Conservation (phyloP, 2,888 invertebrate genomes). For the Zaprionus obscuricornis region DNA sequence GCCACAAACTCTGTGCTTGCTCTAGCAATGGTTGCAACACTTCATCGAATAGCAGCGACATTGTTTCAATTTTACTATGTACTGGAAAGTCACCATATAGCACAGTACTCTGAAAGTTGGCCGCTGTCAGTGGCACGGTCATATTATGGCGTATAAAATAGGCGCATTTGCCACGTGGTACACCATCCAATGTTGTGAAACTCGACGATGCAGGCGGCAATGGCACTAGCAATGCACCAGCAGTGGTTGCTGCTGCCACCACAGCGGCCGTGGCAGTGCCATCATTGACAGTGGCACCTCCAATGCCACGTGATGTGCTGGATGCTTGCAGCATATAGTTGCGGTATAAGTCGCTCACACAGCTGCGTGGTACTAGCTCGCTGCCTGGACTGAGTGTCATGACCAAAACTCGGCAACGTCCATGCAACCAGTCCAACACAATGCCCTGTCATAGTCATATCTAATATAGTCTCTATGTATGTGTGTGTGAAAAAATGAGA, state of each 20-base stretch:
- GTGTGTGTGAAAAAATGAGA: background rate
- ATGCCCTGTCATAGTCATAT: conserved; percentile 76
- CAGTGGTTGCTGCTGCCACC: conserved; percentile 56
- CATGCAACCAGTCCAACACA: conserved; percentile 83
- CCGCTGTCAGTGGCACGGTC: conserved; percentile 71
- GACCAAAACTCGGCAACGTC: conserved; percentile 81
- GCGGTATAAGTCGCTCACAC: conserved; percentile 82
- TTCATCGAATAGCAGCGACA: conserved; percentile 88
- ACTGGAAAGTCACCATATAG: conserved; percentile 90
- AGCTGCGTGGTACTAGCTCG: conserved; percentile 83
- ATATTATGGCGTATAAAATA: conserved; percentile 84
- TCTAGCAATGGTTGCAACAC: conserved; percentile 89
- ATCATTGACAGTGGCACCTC: conserved; percentile 11
- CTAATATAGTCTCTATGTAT: background rate
- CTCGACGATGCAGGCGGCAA: conserved; percentile 80
- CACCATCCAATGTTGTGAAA: conserved; percentile 81
- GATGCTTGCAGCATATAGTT: conserved; percentile 59
- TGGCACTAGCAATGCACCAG: conserved; percentile 65
- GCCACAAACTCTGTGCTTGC: conserved; percentile 89
- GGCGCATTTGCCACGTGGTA: conserved; percentile 83
- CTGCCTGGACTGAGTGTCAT: conserved; percentile 83
- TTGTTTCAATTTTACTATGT: conserved; percentile 88
- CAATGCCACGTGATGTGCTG: conserved; percentile 18
- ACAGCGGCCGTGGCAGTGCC: conserved; percentile 58
- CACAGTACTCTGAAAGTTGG: conserved; percentile 83